A percentile compares a stretch with the other conserved stretches of the same genome.
Conservation (phyloP, 2,888 invertebrate species). For the Parnassius smintheus region DNA sequence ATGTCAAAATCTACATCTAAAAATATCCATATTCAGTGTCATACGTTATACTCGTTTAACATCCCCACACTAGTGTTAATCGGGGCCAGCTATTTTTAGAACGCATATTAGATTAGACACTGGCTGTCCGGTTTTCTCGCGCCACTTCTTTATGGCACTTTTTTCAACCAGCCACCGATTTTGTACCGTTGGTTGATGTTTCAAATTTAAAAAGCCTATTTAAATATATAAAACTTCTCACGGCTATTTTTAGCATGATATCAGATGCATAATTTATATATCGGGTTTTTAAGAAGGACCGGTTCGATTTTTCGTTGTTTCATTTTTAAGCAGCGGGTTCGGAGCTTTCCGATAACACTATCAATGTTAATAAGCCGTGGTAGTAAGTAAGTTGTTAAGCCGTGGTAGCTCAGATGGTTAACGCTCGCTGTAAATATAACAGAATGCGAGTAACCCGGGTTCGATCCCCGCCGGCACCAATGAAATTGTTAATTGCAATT, state of each 20-base stretch:
- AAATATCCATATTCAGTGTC: background rate
- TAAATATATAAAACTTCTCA: too few relatives aligned
- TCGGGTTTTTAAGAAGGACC: background rate
- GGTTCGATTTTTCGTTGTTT: background rate
- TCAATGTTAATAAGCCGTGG: too few relatives aligned
- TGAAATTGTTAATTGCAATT: too few relatives aligned
- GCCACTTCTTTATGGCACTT: background rate
- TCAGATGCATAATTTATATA: background rate
- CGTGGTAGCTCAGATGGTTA: too few relatives aligned
- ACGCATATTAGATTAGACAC: background rate
- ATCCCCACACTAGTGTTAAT: background rate
- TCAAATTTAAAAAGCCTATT: slow-evolving; percentile 4
- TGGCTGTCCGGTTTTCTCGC: slow-evolving; percentile 7
- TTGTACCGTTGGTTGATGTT: slow-evolving; percentile 10
- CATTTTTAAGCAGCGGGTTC: slow-evolving; percentile 4
- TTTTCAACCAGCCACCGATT: background rate
- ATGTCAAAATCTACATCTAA: too few relatives aligned
- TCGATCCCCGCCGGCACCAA: too few relatives aligned
- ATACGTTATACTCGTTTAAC: background rate
- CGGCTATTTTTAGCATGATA: slow-evolving; percentile 7
- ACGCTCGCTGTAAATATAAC: too few relatives aligned
- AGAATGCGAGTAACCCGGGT: too few relatives aligned
- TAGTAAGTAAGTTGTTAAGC: too few relatives aligned
- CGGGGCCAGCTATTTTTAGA: slow-evolving; percentile 4
- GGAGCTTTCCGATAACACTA: too few relatives aligned